Evolutionary conservation across 2,888 invertebrate species (phyloP).

Genomic region (Taenaris catops): DNA sequence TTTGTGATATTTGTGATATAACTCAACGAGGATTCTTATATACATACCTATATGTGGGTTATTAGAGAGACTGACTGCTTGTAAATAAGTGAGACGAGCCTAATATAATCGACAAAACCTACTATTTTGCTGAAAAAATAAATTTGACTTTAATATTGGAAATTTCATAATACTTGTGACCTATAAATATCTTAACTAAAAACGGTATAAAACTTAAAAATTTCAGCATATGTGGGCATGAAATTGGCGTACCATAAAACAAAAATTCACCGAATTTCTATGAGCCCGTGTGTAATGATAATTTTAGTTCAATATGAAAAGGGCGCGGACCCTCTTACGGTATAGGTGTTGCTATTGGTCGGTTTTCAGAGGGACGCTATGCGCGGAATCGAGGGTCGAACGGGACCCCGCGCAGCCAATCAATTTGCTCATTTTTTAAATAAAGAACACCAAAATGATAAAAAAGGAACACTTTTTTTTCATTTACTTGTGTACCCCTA

Average conservation of each 20-base stretch:
- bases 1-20: no score
- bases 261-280: slow-evolving; percentile 14
- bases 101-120: no score
- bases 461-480: background rate
- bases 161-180: no score
- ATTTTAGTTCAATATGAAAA: slow-evolving; percentile 30
- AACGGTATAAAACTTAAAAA: no score
- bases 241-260: slow-evolving; percentile 16
- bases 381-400: slow-evolving; percentile 35
- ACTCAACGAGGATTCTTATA: no score
- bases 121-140: no score
- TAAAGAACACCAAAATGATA: slow-evolving; percentile 37
- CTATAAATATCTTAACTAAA: no score
- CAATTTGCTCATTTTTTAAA: slow-evolving; percentile 76
- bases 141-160: no score
- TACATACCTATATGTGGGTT: no score
- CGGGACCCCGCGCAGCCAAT: slow-evolving; percentile 66
- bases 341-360: slow-evolving; percentile 48
- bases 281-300: slow-evolving; percentile 12
- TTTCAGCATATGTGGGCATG: slow-evolving; percentile 10
- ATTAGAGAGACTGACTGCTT: no score
- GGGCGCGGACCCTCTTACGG: slow-evolving; percentile 64
- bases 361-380: slow-evolving; percentile 37
- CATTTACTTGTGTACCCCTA: no score
- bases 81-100: no score